Conservation (phyloP, 2,797 vertebrate species). For the Mus caroli region DNA sequence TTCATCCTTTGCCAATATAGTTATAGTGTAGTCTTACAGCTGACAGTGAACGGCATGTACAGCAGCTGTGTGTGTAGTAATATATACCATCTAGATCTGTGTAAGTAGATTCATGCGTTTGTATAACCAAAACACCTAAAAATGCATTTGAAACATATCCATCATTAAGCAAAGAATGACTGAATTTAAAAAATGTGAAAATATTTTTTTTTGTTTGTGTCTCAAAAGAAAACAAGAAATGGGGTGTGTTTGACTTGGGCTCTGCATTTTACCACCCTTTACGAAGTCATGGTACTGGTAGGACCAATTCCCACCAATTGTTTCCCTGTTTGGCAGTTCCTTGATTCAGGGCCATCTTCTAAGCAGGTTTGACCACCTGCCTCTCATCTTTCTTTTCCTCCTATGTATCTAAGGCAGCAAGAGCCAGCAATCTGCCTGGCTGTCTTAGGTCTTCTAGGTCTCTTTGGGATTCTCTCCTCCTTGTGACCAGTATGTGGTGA, state of each 20-base stretch:
- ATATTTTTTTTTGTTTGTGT: neutral
- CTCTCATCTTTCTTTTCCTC: neutral
- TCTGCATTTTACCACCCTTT: neutral
- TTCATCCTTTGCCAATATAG: neutral
- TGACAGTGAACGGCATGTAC: neutral
- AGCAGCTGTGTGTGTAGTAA: neutral
- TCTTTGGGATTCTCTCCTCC: neutral
- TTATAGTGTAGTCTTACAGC: no score
- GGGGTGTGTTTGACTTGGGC: neutral
- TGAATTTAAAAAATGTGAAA: constrained; percentile 21
- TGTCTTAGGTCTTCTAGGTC: neutral
- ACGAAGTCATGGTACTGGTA: neutral
- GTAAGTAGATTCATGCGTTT: no score
- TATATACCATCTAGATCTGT: neutral
- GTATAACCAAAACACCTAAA: neutral
- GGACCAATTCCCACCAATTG: neutral
- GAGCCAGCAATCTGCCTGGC: neutral
- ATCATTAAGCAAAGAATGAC: neutral
- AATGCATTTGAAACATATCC: neutral
- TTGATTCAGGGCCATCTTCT: neutral
- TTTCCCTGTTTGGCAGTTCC: neutral
- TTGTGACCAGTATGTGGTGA: neutral
- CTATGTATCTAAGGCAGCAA: neutral
- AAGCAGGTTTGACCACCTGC: neutral
- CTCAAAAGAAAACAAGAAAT: neutral